A percentile compares a stretch with the other conserved stretches of the same genome.
These are phyloP conservation scores for Aphyosemion australe DNA, from an alignment of 2,113 vertebrate species.

Conservation along the genomic window DNA sequence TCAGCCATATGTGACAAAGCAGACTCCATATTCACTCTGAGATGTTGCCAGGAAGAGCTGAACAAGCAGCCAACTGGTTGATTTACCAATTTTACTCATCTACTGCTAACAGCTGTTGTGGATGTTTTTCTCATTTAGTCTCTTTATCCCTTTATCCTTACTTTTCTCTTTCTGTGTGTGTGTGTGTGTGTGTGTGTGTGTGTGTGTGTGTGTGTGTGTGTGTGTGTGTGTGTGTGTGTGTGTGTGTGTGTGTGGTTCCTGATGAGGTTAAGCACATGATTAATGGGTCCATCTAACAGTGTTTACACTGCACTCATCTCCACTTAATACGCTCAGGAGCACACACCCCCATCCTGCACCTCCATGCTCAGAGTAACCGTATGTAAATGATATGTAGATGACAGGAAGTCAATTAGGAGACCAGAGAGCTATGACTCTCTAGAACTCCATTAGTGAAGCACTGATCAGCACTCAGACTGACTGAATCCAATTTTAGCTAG, in stretches of 20 bases:
- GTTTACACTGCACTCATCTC: slow-evolving; percentile 64
- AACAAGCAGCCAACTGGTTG: slow-evolving; percentile 9
- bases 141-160: neutral
- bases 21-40: neutral
- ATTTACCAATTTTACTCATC: slow-evolving; percentile 17
- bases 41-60: neutral
- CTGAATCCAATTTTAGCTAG: slow-evolving; percentile 7
- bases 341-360: slow-evolving; percentile 27
- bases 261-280: slow-evolving; percentile 71
- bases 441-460: slow-evolving; percentile 60
- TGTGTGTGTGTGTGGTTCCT: slow-evolving; percentile 30
- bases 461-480: slow-evolving; percentile 42
- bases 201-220: slow-evolving; percentile 17
- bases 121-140: slow-evolving; percentile 21
- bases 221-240: slow-evolving; percentile 1
- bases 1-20: neutral
- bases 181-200: slow-evolving; percentile 14
- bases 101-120: slow-evolving; percentile 32
- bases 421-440: slow-evolving; percentile 59
- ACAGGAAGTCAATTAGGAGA: slow-evolving; percentile 67
- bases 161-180: slow-evolving; percentile 8
- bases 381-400: slow-evolving; percentile 75
- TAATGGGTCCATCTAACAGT: slow-evolving; percentile 65
- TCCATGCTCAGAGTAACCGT: slow-evolving; percentile 51
- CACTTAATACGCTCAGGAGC: slow-evolving; percentile 43